Base-by-base conservation (phyloP, 2,113 vertebrate genomes). In the Malurus melanocephalus region DNA sequence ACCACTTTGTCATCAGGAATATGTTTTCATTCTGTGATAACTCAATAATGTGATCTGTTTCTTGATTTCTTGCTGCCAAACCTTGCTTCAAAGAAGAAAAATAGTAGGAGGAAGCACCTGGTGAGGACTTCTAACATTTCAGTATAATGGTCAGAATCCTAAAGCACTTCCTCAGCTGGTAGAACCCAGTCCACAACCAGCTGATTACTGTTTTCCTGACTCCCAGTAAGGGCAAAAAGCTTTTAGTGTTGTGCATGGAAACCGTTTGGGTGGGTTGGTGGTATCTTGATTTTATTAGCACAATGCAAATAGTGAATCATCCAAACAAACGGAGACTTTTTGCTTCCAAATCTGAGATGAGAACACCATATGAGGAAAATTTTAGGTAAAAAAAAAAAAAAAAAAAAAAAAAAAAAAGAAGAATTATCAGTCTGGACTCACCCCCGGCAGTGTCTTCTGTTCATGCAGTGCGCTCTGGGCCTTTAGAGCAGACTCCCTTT, bases 381-480 rank as follows among this genome's bases (percentile, higher is more conserved):
- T 73, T 72, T 59, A 42, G 7, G 40, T 4, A n/a, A 45, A 45
- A 45, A 18, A 15, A 51, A 60, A 38, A n/a, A 10, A 32, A 49
- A 64, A 23, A 23, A 56, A 6, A 14, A 35, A 35, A 9, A 11
- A 11, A 24, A 35, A 5, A 24, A 35, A 5, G 11, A 18, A 43
- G 28, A 28, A 11, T 40, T 85, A 16, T 76, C 10, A 51, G 14
- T 75, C 67, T 74, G 76, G 94, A 97, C 97, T 98, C 94, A 98
- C 97, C 97, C 97, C 98, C 19, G 98, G 97, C 90, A 98, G 97
- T 32, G 98, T 98, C 97, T 98, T 98, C 96, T 98, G 98, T 94
- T 98, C 97, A 86, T 98, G 98, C 91, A 98, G 95, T 53, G 98
- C 97, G 16, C 98, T 98, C 97, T 98, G 98, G 95, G 98, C 98